A percentile compares a stretch with the other conserved stretches of the same genome.
phyloP scores from a whole-genome alignment of 2,888 invertebrate species.

The Griposia aprilina region DNA sequence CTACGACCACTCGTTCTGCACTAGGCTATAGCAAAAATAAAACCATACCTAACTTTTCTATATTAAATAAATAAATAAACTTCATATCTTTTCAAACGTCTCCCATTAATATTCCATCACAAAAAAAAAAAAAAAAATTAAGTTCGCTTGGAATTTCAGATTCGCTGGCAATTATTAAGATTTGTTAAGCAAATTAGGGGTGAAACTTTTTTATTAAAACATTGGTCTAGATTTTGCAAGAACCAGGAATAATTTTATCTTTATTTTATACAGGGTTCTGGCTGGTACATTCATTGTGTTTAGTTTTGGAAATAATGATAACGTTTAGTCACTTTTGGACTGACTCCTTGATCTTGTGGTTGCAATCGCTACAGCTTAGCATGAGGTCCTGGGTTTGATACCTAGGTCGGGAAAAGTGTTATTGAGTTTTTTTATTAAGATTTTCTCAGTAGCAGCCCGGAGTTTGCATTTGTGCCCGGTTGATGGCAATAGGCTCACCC shows the following conservation, averaged over 20 bases:
- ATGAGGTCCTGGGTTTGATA: neutral
- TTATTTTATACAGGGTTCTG: neutral
- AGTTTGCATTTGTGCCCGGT: neutral
- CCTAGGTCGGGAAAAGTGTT: neutral
- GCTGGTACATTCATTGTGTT: neutral
- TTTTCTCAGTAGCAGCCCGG: neutral
- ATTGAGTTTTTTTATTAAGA: neutral
- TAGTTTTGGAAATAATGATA: neutral
- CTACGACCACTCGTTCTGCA: neutral
- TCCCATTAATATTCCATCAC: neutral
- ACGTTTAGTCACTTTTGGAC: neutral
- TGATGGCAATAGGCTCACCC: neutral
- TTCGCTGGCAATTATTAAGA: conserved; percentile 22
- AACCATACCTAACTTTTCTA: neutral
- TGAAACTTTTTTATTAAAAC: conserved; percentile 21
- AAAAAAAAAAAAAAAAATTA: conserved; percentile 12
- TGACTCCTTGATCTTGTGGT: neutral
- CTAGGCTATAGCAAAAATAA: neutral
- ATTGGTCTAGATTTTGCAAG: conserved; percentile 11
- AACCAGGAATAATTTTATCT: neutral
- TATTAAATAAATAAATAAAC: neutral
- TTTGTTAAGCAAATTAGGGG: conserved; percentile 38
- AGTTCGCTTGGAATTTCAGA: conserved; percentile 22
- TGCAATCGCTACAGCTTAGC: neutral
- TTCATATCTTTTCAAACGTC: no score